Evolutionary conservation across 2,888 invertebrate genomes (phyloP), one percentile per base, ranked within the genome.

Genomic region (Aphodius granarius): DNA sequence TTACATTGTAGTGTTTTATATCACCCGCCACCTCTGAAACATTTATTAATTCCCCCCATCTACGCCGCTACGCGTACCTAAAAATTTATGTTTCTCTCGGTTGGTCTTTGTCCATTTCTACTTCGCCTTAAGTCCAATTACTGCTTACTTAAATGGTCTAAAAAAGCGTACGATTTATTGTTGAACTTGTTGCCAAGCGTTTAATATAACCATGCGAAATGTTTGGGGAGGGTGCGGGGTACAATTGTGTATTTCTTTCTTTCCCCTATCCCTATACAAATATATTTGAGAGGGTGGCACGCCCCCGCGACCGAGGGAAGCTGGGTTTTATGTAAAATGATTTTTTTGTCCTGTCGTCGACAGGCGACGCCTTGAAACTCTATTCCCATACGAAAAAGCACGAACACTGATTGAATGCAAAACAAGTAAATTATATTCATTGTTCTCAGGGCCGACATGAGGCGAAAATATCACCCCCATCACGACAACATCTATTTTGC

Each of bases 401-500:
- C 43, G 43, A 43, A 76, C 74, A 16, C 63, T 72, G 76, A 76
- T 76, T 74, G 76, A 76, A 76, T 74, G 72, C 72, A 74, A 76
- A 73, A 76, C 68, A 63, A 66, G 19, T 71, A 71, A 76, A 76
- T 76, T 76, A 76, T 76, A 73, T 73, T 73, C 73, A 73, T 76
- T 73, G 76, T 76, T 73, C 43, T 43, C 43, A 43, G 43, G n/a
- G n/a, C n/a, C n/a, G n/a, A n/a, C n/a, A 43, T 43, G 43, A 43
- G 13, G 43, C 43, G 43, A 43, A 43, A 43, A 43, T 43, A 43
- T 43, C 43, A 43, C 43, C 43, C 43, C n/a, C n/a, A n/a, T n/a
- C 13, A 43, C 43, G 43, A 6, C 6, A 13, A 13, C 43, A 43
- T 43, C 6, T 43, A 43, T 43, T 43, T 43, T 43, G 9, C 43